Evolutionary conservation across 2,113 vertebrate species (phyloP), one percentile per base, ranked within the genome.

Genomic region (Phycodurus eques): DNA sequence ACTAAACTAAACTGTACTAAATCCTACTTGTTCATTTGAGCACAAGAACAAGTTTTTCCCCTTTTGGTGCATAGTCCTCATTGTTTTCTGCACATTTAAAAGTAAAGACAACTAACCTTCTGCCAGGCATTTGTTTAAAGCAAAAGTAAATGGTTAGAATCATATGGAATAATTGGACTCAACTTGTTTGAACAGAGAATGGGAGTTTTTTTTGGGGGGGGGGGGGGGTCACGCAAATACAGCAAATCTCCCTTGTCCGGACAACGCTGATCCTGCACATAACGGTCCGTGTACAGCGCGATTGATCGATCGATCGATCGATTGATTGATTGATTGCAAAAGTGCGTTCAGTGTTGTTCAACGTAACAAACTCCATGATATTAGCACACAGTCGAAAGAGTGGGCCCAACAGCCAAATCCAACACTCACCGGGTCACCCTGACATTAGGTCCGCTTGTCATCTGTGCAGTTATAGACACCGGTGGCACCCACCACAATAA

Each of bases 401-500:
- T 59, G 57, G 12, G 57, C 11, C 11, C n/a, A 27, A n/a, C 68
- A 69, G 42, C 69, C 31, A 5, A 63, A 14, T 71, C 80, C 70
- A 80, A 76, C 80, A 76, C 65, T 72, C 69, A 60, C 66, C 49
- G 13, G 70, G 73, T 56, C 78, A 78, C 67, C 76, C 76, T 62
- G 78, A 61, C 74, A 63, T n/a, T 11, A 60, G 61, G 33, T 20
- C 42, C 11, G 69, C 70, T 78, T 59, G 76, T 73, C 72, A 73
- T 70, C 74, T 75, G 63, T 83, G 72, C 76, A 81, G 85, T 83
- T 87, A 73, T 80, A 78, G 72, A 76, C 82, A 87, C 88, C 86
- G 88, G 87, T 85, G 78, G 83, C 60, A 11, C 79, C 74, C 82
- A 68, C 61, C 42, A 67, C 71, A 79, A 61, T 54, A 54, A 67